These are phyloP conservation scores for Sebastes jordani DNA, from an alignment of 2,797 vertebrate genomes.

Conservation along the genomic window DNA sequence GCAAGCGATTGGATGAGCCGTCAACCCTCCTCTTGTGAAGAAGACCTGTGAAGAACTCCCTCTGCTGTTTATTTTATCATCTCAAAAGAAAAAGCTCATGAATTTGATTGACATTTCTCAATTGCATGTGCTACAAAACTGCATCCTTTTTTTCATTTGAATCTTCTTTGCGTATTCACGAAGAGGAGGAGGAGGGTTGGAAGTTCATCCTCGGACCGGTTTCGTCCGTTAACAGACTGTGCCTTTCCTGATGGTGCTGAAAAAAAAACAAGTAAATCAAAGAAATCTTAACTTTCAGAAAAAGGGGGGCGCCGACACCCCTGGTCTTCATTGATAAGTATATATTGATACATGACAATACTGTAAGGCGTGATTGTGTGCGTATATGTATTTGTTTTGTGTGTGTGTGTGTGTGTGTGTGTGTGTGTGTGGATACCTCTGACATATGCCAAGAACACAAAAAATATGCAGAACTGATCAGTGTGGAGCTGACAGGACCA, in stretches of 20 bases:
- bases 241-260: constrained; percentile 98
- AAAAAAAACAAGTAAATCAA: constrained; percentile 66
- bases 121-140: constrained; percentile 7
- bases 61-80: constrained; percentile 24
- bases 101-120: background rate
- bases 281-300: constrained; percentile 81
- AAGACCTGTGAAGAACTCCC: constrained; percentile 18
- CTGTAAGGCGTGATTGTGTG: constrained; percentile 69
- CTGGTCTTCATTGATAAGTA: constrained; percentile 63
- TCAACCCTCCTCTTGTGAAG: constrained; percentile 41
- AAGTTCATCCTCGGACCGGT: constrained; percentile 52
- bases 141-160: background rate
- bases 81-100: constrained; percentile 28
- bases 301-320: constrained; percentile 61
- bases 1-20: constrained; percentile 35
- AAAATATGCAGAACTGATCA: constrained; percentile 81
- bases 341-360: constrained; percentile 73
- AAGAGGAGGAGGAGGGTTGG: constrained; percentile 49
- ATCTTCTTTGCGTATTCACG: background rate
- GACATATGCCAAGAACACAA: constrained; percentile 86
- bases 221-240: constrained; percentile 87
- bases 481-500: constrained; percentile 86
- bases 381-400: background rate
- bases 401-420: background rate
- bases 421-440: constrained; percentile 44